These are phyloP conservation scores for Camelus dromedarius DNA, from an alignment of 2,113 vertebrate genomes.

Conservation along the genomic window DNA sequence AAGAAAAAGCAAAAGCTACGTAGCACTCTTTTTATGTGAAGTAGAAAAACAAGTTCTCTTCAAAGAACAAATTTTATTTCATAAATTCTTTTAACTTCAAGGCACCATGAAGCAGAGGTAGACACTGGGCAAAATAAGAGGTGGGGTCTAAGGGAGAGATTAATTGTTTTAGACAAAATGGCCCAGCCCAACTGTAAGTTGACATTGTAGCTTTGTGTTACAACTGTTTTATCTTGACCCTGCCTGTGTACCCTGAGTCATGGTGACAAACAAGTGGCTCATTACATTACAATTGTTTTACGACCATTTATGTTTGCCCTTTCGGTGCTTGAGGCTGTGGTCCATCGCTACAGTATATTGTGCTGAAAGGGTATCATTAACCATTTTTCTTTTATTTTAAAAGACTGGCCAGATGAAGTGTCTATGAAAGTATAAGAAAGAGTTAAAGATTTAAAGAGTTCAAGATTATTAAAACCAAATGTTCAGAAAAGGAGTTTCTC, in stretches of 20 bases:
- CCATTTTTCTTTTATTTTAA: conserved; percentile 46
- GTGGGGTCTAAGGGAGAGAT: background rate
- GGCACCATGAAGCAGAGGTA: background rate
- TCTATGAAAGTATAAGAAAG: background rate
- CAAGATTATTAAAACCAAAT: conserved; percentile 59
- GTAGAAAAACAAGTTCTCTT: background rate
- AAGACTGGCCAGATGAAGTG: background rate
- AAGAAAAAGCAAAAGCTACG: background rate
- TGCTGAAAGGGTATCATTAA: background rate
- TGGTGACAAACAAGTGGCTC: background rate
- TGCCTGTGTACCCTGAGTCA: background rate
- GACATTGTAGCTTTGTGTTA: background rate
- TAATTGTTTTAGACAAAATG: background rate
- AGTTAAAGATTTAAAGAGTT: conserved; percentile 19
- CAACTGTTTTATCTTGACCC: conserved; percentile 32
- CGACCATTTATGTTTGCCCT: background rate
- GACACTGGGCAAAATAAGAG: background rate
- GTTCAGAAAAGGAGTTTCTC: conserved; percentile 49
- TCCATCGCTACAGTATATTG: background rate
- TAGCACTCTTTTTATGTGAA: background rate
- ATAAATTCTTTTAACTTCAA: background rate
- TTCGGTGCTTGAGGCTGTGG: background rate
- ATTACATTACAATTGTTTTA: background rate
- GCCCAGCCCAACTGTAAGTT: background rate
- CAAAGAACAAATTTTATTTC: background rate